Evolutionary conservation across 2,113 vertebrate species (phyloP).

Genomic region (Laticauda laticaudata): DNA sequence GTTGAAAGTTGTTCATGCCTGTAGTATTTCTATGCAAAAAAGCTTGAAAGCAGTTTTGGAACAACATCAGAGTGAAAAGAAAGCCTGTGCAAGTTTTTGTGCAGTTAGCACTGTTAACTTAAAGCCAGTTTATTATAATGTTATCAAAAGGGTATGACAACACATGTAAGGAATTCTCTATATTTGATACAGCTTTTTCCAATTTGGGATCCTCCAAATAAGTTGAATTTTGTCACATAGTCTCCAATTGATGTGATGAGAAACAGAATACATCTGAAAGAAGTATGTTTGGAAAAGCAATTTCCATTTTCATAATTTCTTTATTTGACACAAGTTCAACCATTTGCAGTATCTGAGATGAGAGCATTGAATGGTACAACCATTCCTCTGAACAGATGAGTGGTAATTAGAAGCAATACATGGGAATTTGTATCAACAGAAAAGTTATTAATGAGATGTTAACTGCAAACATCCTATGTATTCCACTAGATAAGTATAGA

Average conservation of each 20-base stretch:
- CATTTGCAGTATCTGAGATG: background rate
- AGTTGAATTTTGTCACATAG: background rate
- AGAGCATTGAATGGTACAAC: constrained; percentile 22
- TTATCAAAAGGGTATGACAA: background rate
- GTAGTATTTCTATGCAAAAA: background rate
- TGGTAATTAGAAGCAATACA: constrained; percentile 57
- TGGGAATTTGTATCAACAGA: constrained; percentile 48
- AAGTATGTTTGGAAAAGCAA: background rate
- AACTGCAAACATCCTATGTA: background rate
- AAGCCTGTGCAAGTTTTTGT: background rate
- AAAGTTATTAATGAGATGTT: background rate
- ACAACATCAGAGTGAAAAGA: background rate
- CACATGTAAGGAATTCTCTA: background rate
- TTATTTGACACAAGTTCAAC: background rate
- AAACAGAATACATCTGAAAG: background rate
- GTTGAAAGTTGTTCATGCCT: background rate
- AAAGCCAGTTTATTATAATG: constrained; percentile 17
- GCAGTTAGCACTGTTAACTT: background rate
- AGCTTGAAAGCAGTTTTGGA: background rate
- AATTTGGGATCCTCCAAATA: background rate
- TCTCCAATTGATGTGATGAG: background rate
- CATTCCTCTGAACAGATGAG: constrained; percentile 37
- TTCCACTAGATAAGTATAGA: background rate
- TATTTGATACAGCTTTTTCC: background rate
- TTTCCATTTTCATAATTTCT: background rate